These are phyloP conservation scores for Zaprionus camerounensis DNA, from an alignment of 1,140 invertebrate genomes.

Conservation along the genomic window DNA sequence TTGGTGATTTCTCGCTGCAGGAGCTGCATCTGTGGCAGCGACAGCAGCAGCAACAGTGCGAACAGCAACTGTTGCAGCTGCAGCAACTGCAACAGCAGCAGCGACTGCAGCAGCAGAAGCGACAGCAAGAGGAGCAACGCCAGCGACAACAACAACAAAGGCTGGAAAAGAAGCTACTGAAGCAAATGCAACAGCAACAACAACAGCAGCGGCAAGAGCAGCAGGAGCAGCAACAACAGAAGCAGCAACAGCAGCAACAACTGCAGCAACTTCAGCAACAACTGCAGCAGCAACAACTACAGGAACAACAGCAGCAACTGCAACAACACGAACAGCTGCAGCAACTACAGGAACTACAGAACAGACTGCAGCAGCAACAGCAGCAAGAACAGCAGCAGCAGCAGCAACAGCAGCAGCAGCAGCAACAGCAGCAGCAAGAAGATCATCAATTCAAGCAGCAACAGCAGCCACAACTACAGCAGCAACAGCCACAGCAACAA, in stretches of 20 bases:
- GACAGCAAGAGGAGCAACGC: background rate
- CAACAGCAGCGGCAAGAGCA: background rate
- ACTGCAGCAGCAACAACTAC: background rate
- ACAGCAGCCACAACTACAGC: background rate
- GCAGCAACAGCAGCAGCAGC: background rate
- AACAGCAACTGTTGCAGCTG: constrained; percentile 8
- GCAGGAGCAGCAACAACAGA: background rate
- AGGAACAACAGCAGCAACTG: background rate
- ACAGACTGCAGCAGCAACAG: background rate
- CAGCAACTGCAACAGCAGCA: constrained; percentile 19
- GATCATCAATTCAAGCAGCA: background rate
- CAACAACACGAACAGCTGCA: background rate
- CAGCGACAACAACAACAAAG: background rate
- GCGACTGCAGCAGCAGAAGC: background rate
- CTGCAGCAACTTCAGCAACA: constrained; percentile 32
- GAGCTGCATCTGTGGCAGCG: constrained; percentile 9
- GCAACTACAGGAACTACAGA: background rate
- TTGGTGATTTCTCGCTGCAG: constrained; percentile 8
- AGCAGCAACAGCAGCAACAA: background rate
- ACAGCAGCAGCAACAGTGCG: constrained; percentile 10
- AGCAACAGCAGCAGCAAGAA: background rate
- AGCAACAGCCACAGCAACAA: background rate
- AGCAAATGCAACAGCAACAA: background rate
- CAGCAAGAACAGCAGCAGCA: background rate
- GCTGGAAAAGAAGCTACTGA: background rate